Evolutionary conservation across 2,113 vertebrate genomes (phyloP).

Genomic region (Zapus hudsonius): DNA sequence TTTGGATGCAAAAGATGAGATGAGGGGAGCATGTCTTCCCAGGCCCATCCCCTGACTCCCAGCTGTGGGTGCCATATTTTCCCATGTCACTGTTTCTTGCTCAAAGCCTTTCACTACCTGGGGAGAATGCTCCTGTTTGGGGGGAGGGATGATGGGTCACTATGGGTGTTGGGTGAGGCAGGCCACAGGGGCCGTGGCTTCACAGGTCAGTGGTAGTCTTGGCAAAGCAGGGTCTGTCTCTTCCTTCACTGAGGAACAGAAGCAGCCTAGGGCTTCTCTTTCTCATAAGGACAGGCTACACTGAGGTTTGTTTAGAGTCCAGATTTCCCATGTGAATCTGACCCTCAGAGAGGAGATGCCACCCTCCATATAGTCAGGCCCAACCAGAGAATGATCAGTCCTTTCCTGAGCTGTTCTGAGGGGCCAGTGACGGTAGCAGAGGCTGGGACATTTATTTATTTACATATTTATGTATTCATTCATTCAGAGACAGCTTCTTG

Average conservation of each 20-base stretch:
- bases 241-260: not conserved
- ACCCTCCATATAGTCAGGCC: not conserved
- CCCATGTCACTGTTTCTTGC: not conserved
- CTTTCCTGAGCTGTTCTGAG: not conserved
- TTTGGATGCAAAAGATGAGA: not conserved
- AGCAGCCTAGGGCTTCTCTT: not conserved
- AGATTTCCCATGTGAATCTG: not conserved
- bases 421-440: not conserved
- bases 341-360: not conserved
- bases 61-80: not conserved
- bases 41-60: not conserved
- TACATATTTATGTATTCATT: too few species aligned
- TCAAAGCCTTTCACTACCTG: not conserved
- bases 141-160: not conserved
- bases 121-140: not conserved
- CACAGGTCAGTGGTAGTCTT: not conserved
- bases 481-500: too few species aligned
- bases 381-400: not conserved
- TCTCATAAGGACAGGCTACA: not conserved
- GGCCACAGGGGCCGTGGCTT: not conserved
- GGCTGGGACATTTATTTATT: too few species aligned
- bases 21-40: not conserved
- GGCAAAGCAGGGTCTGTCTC: not conserved
- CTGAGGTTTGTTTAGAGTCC: not conserved
- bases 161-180: not conserved